phyloP scores from a whole-genome alignment of 2,888 invertebrate species.

The Coelogynopora nodosa region DNA sequence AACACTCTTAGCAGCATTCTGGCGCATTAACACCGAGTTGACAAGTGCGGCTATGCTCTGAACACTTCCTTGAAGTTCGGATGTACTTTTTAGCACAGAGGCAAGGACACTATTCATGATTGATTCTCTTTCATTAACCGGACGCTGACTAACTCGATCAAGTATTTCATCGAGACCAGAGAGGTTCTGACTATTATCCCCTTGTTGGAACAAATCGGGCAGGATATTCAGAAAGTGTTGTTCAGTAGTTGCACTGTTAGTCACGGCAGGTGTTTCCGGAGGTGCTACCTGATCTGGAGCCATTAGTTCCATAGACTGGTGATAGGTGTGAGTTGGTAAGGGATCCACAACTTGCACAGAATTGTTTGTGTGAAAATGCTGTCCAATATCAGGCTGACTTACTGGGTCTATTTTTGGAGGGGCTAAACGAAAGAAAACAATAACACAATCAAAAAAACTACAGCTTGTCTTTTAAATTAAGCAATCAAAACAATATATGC shows the following conservation, averaged over 20 bases:
- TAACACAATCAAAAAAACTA: not conserved
- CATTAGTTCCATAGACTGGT: not conserved
- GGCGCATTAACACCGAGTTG: not conserved
- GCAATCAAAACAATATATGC: no score
- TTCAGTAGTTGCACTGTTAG: not conserved
- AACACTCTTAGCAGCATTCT: not conserved
- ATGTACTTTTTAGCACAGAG: slow-evolving; percentile 7
- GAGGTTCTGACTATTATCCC: not conserved
- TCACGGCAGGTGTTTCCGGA: not conserved
- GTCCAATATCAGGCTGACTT: not conserved
- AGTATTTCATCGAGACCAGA: not conserved
- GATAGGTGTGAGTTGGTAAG: not conserved
- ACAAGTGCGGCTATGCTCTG: not conserved
- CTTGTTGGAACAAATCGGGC: not conserved
- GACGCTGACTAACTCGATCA: not conserved
- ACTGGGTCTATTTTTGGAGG: not conserved
- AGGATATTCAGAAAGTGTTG: not conserved
- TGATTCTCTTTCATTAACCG: not conserved
- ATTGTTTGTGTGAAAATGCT: not conserved
- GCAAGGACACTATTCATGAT: slow-evolving; percentile 2
- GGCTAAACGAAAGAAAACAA: not conserved
- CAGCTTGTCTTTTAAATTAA: no score
- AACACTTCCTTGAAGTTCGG: not conserved
- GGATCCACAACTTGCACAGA: not conserved
- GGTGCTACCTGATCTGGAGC: not conserved